Evolutionary conservation across 2,797 vertebrate species (phyloP).

Genomic region (Esox masquinongy): DNA sequence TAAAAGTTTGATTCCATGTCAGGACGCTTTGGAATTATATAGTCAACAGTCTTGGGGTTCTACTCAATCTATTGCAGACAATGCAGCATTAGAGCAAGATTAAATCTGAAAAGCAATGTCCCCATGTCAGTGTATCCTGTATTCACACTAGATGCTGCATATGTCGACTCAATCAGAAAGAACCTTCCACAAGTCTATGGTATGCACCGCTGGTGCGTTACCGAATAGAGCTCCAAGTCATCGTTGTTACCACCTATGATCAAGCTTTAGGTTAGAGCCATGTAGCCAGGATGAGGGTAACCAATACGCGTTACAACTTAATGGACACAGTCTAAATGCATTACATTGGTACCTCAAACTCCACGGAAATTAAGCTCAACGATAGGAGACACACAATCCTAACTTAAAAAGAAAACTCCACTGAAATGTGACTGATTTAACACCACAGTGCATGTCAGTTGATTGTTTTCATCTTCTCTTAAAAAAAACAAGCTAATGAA

Average conservation of each 20-base stretch:
- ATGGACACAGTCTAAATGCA: not conserved
- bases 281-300: not conserved
- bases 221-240: too few species aligned
- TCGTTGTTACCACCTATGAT: too few species aligned
- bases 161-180: too few species aligned
- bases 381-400: not conserved
- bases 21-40: constrained; percentile 20
- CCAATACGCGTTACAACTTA: not conserved
- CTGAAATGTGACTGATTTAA: constrained; percentile 16
- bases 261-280: not conserved
- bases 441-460: not conserved
- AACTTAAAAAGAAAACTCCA: constrained; percentile 17
- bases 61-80: too few species aligned
- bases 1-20: constrained; percentile 45
- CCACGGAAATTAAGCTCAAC: not conserved
- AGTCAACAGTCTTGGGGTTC: too few species aligned
- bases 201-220: too few species aligned
- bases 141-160: not conserved
- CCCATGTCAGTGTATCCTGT: not conserved
- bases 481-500: not conserved
- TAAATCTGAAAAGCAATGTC: too few species aligned
- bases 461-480: not conserved
- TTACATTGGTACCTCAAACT: not conserved
- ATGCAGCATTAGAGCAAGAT: too few species aligned
- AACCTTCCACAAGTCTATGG: not conserved